Evolutionary conservation across 2,113 vertebrate species (phyloP).

Genomic region (Pangasianodon hypophthalmus): DNA sequence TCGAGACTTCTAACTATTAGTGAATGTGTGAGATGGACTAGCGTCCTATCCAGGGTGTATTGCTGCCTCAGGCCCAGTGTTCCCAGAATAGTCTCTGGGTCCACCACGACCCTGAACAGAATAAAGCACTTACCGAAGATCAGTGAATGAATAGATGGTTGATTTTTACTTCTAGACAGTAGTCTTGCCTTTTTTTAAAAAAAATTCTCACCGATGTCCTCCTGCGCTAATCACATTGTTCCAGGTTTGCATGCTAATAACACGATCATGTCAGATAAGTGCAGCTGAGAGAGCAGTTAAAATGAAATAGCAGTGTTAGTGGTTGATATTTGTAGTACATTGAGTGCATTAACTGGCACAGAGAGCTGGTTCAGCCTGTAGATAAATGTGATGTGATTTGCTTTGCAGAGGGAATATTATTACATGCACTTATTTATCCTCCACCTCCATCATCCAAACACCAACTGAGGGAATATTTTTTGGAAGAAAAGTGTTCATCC

Average conservation of each 20-base stretch:
- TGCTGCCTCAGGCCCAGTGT: neutral
- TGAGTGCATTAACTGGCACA: neutral
- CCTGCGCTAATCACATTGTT: neutral
- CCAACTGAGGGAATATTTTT: neutral
- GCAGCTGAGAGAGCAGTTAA: neutral
- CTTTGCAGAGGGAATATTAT: neutral
- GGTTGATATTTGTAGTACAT: neutral
- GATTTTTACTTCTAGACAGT: neutral
- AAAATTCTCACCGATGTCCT: neutral
- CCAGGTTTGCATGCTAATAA: neutral
- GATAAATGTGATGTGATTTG: constrained; percentile 2
- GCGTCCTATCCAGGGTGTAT: neutral
- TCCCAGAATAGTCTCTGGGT: neutral
- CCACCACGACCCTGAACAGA: neutral
- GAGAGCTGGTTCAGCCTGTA: neutral
- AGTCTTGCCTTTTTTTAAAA: neutral
- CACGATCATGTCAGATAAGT: neutral
- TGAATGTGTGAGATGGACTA: neutral
- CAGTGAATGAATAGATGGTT: neutral
- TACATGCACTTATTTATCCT: constrained; percentile 1
- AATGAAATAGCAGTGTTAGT: too few relatives aligned
- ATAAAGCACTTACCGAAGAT: too few relatives aligned
- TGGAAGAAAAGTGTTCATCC: neutral
- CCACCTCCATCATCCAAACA: neutral
- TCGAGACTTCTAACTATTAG: neutral